Conservation (phyloP, 2,113 vertebrate species). For the Lichenostomus cassidix region DNA sequence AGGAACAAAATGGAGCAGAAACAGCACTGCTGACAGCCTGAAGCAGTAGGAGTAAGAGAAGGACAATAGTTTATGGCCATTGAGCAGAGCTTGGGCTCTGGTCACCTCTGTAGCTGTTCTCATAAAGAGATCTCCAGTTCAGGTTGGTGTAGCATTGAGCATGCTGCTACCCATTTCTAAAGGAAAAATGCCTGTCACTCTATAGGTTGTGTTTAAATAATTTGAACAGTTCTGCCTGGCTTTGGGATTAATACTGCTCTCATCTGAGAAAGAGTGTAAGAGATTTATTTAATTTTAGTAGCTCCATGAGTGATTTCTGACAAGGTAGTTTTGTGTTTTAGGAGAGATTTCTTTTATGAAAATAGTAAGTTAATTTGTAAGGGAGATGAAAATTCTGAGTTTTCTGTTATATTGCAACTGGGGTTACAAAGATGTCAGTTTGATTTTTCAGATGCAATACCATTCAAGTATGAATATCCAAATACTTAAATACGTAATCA, state of each 20-base stretch:
- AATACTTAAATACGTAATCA: not conserved
- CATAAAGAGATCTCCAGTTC: not conserved
- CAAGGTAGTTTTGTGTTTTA: not conserved
- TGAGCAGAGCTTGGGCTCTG: not conserved
- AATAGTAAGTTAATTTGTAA: not conserved
- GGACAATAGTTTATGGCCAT: not conserved
- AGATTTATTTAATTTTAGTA: not conserved
- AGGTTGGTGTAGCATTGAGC: not conserved
- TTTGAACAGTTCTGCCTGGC: not conserved
- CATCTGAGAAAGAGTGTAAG: not conserved
- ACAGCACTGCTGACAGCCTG: not conserved
- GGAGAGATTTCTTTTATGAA: not conserved
- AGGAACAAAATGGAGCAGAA: constrained; percentile 44
- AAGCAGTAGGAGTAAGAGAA: not conserved
- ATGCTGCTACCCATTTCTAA: not conserved
- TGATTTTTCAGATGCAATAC: not conserved
- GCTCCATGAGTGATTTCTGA: not conserved
- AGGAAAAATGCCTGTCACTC: constrained; percentile 7
- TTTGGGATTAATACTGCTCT: not conserved
- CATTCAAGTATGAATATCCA: not conserved
- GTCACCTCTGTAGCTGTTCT: constrained; percentile 17
- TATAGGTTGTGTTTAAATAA: constrained; percentile 12
- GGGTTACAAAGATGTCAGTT: not conserved
- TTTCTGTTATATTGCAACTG: not conserved
- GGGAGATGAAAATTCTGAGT: not conserved